Evolutionary conservation across 2,113 vertebrate genomes (phyloP), one percentile per base, ranked within the genome.

Genomic region (Prolemur simus): DNA sequence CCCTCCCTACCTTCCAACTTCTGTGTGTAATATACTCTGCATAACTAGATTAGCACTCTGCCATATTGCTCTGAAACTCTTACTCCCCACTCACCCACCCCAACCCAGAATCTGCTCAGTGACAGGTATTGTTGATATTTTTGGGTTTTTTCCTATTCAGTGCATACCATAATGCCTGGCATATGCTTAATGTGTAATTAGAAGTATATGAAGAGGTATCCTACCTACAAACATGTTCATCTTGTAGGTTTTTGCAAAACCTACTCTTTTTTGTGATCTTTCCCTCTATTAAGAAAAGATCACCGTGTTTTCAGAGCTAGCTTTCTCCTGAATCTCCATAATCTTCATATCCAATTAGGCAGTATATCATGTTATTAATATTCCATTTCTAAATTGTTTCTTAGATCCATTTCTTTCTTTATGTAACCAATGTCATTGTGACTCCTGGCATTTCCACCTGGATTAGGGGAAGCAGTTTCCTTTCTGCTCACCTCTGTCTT

Each of bases 261-360:
- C 42, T 39, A 60, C 25, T 58, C 29, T 58, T 23, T 37, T 69
- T 87, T 69, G 8, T 92, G 25, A 25, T 25, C 52, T 81, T 69
- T 81, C 23, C 39, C 17, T 87, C 39, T 71, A 11, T 60, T 94
- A 80, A 94, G 92, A 34, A 3, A 34, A 3, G 64, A 21, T 69
- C 54, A 39, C 2, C 6, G 21, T 71, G 20, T 9, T 80, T 93
- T 93, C n/a, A 73, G 54, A 4, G 56, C 32, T 47, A 56, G 39
- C 34, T 74, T 68, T 68, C 47, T 81, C 4, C 8, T 2, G 56
- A 34, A 64, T 73, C 37, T 81, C 27, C 39, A 74, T 68, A 87
- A 74, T 74, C 92, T 73, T 94, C 45, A 27, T 73, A 94, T 87
- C 45, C 64, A 90, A 74, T 94, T 91, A 81, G 32, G 23, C 10